Evolutionary conservation across 2,888 invertebrate species (phyloP).

Genomic region (Caenorhabditis sp.): DNA sequence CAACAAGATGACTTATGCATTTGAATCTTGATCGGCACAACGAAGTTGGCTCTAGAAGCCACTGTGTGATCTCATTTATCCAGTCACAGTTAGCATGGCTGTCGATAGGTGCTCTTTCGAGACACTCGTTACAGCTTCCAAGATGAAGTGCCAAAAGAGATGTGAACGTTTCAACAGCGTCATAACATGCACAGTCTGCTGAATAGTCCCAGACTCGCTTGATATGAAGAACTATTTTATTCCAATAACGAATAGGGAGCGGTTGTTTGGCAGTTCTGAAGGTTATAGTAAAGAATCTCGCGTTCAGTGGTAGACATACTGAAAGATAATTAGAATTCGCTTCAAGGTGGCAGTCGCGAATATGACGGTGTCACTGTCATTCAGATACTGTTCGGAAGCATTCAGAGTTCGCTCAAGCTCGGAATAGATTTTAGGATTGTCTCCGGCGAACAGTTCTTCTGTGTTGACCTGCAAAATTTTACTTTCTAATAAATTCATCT

Average conservation of each 20-base stretch:
- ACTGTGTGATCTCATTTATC: slow-evolving; percentile 44
- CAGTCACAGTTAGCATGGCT: slow-evolving; percentile 50
- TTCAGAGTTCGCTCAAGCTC: slow-evolving; percentile 32
- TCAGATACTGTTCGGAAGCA: slow-evolving; percentile 38
- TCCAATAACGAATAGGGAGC: slow-evolving; percentile 8
- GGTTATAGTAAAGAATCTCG: background rate
- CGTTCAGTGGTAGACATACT: slow-evolving; percentile 28
- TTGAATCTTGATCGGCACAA: slow-evolving; percentile 55
- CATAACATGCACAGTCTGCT: slow-evolving; percentile 64
- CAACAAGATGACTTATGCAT: slow-evolving; percentile 55
- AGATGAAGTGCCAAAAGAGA: slow-evolving; percentile 54
- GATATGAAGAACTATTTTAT: slow-evolving; percentile 40
- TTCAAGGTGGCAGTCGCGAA: slow-evolving; percentile 59
- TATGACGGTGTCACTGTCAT: slow-evolving; percentile 50
- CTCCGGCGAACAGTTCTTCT: slow-evolving; percentile 37
- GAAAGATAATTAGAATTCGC: slow-evolving; percentile 55
- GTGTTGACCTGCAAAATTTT: slow-evolving; percentile 14
- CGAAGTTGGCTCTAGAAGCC: slow-evolving; percentile 51
- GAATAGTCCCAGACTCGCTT: slow-evolving; percentile 63
- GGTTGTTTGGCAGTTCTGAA: slow-evolving; percentile 8
- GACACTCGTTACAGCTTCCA: slow-evolving; percentile 46
- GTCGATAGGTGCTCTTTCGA: slow-evolving; percentile 6
- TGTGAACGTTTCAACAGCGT: slow-evolving; percentile 61
- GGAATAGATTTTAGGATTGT: slow-evolving; percentile 13
- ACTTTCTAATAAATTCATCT: background rate